Conservation (phyloP, 1,140 invertebrate species). For the Drosophila rhopaloa region DNA sequence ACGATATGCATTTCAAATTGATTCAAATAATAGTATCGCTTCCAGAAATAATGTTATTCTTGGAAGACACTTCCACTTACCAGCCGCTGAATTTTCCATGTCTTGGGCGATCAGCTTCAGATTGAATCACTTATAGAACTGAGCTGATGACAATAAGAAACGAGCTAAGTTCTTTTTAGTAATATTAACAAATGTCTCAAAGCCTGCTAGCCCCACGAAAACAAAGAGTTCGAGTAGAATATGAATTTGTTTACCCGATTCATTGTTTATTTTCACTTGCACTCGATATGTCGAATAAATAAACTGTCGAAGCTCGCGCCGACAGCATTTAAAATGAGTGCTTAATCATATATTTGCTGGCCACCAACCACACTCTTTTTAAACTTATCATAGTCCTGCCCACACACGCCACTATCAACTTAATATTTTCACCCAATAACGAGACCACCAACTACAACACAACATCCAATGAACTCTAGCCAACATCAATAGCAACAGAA, state of each 20-base stretch:
- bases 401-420: slow-evolving; percentile 43
- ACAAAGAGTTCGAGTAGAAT: not conserved
- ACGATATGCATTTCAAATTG: too few relatives aligned
- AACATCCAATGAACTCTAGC: slow-evolving; percentile 47
- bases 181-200: not conserved
- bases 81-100: not conserved
- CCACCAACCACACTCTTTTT: slow-evolving; percentile 56
- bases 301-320: slow-evolving; percentile 5
- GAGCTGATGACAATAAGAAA: not conserved
- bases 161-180: not conserved
- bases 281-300: slow-evolving; percentile 5
- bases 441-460: slow-evolving; percentile 47
- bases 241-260: slow-evolving; percentile 8
- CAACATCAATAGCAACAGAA: not conserved
- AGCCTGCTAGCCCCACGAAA: not conserved
- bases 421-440: slow-evolving; percentile 68
- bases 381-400: slow-evolving; percentile 27
- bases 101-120: not conserved
- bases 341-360: slow-evolving; percentile 4
- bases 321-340: slow-evolving; percentile 13
- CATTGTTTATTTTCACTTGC: slow-evolving; percentile 11
- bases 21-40: too few relatives aligned
- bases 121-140: not conserved
- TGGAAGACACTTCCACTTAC: not conserved
- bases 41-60: too few relatives aligned